Percentiles rank a stretch among this genome's conserved stretches.
Evolutionary conservation across 2,888 invertebrate species (phyloP).

Genomic region (Drosophila picticornis): DNA sequence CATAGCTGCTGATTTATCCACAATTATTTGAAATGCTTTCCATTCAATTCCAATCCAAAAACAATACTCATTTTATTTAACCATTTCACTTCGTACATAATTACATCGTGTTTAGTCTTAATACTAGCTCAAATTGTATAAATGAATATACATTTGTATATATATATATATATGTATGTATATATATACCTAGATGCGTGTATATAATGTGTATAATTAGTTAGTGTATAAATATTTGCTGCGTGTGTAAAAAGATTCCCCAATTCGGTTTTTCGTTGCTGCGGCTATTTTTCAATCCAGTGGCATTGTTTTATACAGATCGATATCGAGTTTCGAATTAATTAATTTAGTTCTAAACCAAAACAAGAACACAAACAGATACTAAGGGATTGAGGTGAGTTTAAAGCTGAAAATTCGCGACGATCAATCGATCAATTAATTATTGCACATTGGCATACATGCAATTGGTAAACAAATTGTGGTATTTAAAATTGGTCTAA

Average conservation of each 20-base stretch:
- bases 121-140: constrained; percentile 39
- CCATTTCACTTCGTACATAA: constrained; percentile 44
- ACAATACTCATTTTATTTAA: constrained; percentile 68
- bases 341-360: constrained; percentile 14
- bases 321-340: constrained; percentile 2
- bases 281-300: constrained; percentile 14
- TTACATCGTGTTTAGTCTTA: constrained; percentile 33
- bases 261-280: constrained; percentile 27
- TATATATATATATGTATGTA: constrained; percentile 4
- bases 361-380: background rate
- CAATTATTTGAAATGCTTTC: background rate
- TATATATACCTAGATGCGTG: constrained; percentile 19
- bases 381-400: background rate
- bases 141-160: constrained; percentile 10
- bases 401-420: constrained; percentile 1
- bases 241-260: background rate
- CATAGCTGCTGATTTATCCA: background rate
- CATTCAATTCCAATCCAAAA: constrained; percentile 51
- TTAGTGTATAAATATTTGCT: constrained; percentile 16
- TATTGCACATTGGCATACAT: constrained; percentile 52
- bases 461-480: constrained; percentile 20
- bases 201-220: constrained; percentile 11
- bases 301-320: constrained; percentile 2
- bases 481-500: constrained; percentile 51
- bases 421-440: constrained; percentile 27